Base-by-base conservation (phyloP, 2,888 invertebrate species). In the Megaustenia siamemsis region DNA sequence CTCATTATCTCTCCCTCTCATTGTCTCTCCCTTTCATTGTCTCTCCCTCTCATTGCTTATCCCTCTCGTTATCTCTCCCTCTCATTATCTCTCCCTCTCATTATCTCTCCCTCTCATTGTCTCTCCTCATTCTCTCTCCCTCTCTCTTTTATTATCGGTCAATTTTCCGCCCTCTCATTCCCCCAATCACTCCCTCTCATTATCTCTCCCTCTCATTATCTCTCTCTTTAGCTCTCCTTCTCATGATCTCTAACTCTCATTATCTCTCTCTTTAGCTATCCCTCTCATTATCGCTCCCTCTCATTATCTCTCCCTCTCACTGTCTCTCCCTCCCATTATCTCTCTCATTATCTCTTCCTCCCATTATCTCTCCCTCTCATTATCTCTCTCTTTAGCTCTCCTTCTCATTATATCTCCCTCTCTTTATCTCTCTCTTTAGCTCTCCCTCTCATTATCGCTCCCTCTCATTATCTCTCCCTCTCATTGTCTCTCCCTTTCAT, bases 171-270 rank as follows among this genome's bases (percentile, higher is more conserved):
- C 60, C 40, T 78, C 60, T 60, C 60, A 60, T 63, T 78, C 60
- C 60, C 38, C 38, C 78, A 60, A 35, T 63, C 60, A 8, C 56
- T 78, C 15, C 8, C 5, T 56, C 77, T 56, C 35, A 21, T 35
- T 10, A n/a, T 77, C 77, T 77, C 53, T 77, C 77, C 53, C 77
- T 53, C 53, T 45, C 53, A 53, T 53, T 77, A 49, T 53, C 77
- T 53, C 56, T 77, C 77, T 53, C 32, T 53, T 53, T 77, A 32
- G 21, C 53, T 77, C 77, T 77, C 53, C 49, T 49, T 77, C 77
- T 77, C 77, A 32, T 49, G 43, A 49, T 77, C 77, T 77, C 53
- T 77, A 28, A 53, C 53, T 53, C 35, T 53, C 77, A 53, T 49
- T 32, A n/a, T 35, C 60, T 38, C 63, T 35, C 60, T 78, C 63